Evolutionary conservation across 2,888 invertebrate genomes (phyloP).

Genomic region (Hemaris fuciformis): DNA sequence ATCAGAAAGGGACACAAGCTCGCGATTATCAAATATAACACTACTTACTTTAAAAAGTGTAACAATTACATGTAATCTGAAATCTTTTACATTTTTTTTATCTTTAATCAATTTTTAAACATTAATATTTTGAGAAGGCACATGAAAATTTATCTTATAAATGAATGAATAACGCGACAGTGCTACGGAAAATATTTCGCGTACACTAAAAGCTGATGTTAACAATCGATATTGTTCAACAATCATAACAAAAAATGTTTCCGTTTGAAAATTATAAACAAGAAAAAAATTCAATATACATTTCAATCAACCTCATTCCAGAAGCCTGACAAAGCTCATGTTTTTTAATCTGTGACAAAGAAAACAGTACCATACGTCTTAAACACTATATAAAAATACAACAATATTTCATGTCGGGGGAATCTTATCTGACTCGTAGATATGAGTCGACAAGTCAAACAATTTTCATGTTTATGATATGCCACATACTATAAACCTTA

Average conservation of each 20-base stretch:
- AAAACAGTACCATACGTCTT: conserved; percentile 44
- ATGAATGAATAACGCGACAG: conserved; percentile 62
- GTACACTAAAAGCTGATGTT: conserved; percentile 1
- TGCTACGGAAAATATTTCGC: conserved; percentile 32
- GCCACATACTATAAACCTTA: conserved; percentile 51
- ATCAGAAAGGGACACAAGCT: conserved; percentile 29
- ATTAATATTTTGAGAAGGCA: conserved; percentile 75
- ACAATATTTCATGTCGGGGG: conserved; percentile 58
- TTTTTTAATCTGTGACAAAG: conserved; percentile 28
- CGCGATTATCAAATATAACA: conserved; percentile 58
- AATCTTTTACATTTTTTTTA: conserved; percentile 59
- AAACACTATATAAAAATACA: conserved; percentile 76
- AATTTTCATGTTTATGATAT: conserved; percentile 65
- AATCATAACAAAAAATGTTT: background rate
- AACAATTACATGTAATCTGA: conserved; percentile 70
- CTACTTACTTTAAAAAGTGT: conserved; percentile 65
- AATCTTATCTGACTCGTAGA: conserved; percentile 43
- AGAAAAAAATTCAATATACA: conserved; percentile 12
- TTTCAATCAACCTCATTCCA: conserved; percentile 42
- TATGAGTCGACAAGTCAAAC: conserved; percentile 35
- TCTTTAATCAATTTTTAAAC: conserved; percentile 41
- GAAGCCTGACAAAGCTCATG: conserved; percentile 33
- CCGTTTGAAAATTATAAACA: conserved; percentile 16
- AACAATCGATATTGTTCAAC: background rate
- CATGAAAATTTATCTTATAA: conserved; percentile 76